phyloP scores from a whole-genome alignment of 2,797 vertebrate species.

The Mastacembelus armatus region DNA sequence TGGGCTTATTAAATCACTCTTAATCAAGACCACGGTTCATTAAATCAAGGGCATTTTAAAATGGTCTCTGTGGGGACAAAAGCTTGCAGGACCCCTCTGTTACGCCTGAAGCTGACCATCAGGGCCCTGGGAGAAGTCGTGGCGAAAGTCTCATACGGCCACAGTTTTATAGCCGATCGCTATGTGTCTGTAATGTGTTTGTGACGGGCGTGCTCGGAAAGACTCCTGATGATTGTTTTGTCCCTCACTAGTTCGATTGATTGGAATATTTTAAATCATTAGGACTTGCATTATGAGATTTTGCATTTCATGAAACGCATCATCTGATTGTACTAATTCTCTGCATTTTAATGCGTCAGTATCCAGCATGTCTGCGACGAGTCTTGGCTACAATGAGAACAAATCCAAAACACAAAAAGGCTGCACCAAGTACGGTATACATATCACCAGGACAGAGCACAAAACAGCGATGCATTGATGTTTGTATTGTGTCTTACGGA shows the following conservation, averaged over 20 bases:
- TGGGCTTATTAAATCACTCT: conserved; percentile 72
- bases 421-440: conserved; percentile 17
- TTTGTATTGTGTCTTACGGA: too few relatives aligned
- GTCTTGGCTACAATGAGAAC: background rate
- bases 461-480: too few relatives aligned
- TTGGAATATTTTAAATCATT: conserved; percentile 24
- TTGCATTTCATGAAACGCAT: conserved; percentile 20
- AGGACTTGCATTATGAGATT: background rate
- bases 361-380: background rate
- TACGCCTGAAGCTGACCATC: conserved; percentile 38
- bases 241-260: conserved; percentile 2
- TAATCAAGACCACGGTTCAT: conserved; percentile 75
- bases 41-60: conserved; percentile 72
- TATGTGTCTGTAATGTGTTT: conserved; percentile 5
- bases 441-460: background rate
- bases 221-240: conserved; percentile 33
- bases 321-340: conserved; percentile 12
- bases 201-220: too few relatives aligned
- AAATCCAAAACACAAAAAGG: conserved; percentile 8
- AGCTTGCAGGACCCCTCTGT: conserved; percentile 40
- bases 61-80: conserved; percentile 35
- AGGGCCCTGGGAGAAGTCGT: background rate
- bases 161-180: too few relatives aligned
- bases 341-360: conserved; percentile 11
- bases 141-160: conserved; percentile 21